phyloP scores from a whole-genome alignment of 2,797 vertebrate species.

The Kryptolebias ocellatus region DNA sequence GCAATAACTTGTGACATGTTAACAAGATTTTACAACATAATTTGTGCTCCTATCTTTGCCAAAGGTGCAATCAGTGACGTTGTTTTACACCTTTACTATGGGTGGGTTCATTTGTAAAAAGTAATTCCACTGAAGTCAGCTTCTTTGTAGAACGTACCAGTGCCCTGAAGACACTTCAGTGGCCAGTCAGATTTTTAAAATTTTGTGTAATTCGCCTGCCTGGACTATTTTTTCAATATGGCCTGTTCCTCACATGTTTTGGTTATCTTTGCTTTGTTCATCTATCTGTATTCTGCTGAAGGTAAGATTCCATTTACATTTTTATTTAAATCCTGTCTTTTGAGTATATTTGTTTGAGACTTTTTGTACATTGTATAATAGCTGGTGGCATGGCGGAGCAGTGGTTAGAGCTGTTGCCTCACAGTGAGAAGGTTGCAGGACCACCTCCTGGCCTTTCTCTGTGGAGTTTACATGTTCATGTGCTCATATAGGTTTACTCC shows the following conservation, averaged over 20 bases:
- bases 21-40: not conserved
- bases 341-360: not conserved
- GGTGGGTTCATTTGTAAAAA: not conserved
- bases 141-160: not conserved
- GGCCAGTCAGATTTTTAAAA: not conserved
- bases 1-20: not conserved
- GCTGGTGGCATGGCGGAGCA: too few relatives aligned
- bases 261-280: constrained; percentile 10
- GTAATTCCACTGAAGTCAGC: not conserved
- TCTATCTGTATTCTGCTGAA: constrained; percentile 16
- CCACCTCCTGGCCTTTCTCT: too few relatives aligned
- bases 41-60: not conserved
- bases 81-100: not conserved
- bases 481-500: too few relatives aligned
- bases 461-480: too few relatives aligned
- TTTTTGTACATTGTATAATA: not conserved
- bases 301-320: constrained; percentile 25
- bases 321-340: not conserved
- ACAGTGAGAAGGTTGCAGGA: too few relatives aligned
- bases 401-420: too few relatives aligned
- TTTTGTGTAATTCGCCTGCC: not conserved
- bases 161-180: too few relatives aligned
- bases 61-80: not conserved
- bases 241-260: constrained; percentile 14
- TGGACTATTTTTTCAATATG: constrained; percentile 17